phyloP scores from a whole-genome alignment of 1,140 invertebrate species.

The Daktulosphaira vitifoliae region DNA sequence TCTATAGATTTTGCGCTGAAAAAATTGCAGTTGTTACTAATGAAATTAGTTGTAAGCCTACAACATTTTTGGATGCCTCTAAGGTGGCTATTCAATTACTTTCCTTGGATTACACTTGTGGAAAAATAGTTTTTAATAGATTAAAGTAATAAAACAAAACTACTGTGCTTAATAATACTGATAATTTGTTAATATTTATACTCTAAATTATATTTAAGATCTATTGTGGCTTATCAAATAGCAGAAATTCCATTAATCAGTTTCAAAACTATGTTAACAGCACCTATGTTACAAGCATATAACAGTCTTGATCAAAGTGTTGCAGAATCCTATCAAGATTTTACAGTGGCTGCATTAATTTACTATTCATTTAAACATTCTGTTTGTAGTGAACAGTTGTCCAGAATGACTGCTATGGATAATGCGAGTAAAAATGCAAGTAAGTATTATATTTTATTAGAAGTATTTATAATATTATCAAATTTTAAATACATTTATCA shows the following conservation, averaged over 20 bases:
- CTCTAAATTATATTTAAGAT: conserved; percentile 43
- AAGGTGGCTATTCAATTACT: conserved; percentile 67
- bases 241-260: conserved; percentile 51
- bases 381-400: conserved; percentile 93
- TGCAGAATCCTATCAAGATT: conserved; percentile 88
- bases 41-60: conserved; percentile 81
- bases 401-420: conserved; percentile 99
- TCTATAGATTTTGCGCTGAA: conserved; percentile 58
- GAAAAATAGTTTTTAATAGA: conserved; percentile 80
- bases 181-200: too few relatives aligned
- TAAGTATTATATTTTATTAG: too few relatives aligned
- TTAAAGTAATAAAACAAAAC: conserved; percentile 75
- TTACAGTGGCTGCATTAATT: conserved; percentile 81
- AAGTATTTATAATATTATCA: too few relatives aligned
- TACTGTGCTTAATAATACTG: too few relatives aligned
- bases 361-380: conserved; percentile 97
- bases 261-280: conserved; percentile 45
- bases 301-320: conserved; percentile 87
- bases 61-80: conserved; percentile 86
- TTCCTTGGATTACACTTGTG: conserved; percentile 79
- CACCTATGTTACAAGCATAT: conserved; percentile 72
- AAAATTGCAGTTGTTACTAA: conserved; percentile 79
- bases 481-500: too few relatives aligned
- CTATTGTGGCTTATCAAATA: conserved; percentile 58
- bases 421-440: conserved; percentile 97